A percentile compares a stretch with the other conserved stretches of the same genome.
These are phyloP conservation scores for Diabrotica balteata DNA, from an alignment of 2,888 invertebrate genomes.

Conservation along the genomic window DNA sequence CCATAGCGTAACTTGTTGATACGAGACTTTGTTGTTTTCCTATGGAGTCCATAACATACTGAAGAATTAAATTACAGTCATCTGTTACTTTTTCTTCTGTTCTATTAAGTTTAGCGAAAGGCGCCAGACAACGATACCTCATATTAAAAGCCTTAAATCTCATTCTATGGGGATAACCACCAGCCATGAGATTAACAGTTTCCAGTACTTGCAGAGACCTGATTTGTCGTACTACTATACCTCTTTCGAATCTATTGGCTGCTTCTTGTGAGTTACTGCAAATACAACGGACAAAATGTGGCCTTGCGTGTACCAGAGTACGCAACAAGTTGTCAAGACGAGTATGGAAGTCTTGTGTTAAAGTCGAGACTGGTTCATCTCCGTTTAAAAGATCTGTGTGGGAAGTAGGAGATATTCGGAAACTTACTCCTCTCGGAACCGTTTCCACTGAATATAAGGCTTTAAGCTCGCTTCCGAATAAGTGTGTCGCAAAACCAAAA, in stretches of 20 bases:
- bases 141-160: conserved; percentile 90
- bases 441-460: conserved; percentile 77
- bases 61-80: conserved; percentile 78
- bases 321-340: conserved; percentile 90
- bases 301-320: conserved; percentile 90
- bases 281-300: conserved; percentile 93
- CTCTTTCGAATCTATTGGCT: conserved; percentile 83
- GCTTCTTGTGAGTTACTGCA: conserved; percentile 85
- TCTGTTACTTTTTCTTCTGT: conserved; percentile 75
- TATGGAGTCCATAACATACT: conserved; percentile 70
- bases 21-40: conserved; percentile 66
- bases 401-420: conserved; percentile 89
- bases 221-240: conserved; percentile 85
- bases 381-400: conserved; percentile 83
- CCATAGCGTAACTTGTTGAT: conserved; percentile 87
- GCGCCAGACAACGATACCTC: conserved; percentile 84
- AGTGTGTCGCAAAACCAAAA: conserved; percentile 95
- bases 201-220: conserved; percentile 87
- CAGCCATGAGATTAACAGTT: conserved; percentile 94
- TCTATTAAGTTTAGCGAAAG: conserved; percentile 73
- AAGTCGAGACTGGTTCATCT: conserved; percentile 84
- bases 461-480: conserved; percentile 93
- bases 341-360: conserved; percentile 95
- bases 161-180: conserved; percentile 94
- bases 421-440: conserved; percentile 79